phyloP scores from a whole-genome alignment of 2,888 invertebrate species.

The Frankliniella intonsa region DNA sequence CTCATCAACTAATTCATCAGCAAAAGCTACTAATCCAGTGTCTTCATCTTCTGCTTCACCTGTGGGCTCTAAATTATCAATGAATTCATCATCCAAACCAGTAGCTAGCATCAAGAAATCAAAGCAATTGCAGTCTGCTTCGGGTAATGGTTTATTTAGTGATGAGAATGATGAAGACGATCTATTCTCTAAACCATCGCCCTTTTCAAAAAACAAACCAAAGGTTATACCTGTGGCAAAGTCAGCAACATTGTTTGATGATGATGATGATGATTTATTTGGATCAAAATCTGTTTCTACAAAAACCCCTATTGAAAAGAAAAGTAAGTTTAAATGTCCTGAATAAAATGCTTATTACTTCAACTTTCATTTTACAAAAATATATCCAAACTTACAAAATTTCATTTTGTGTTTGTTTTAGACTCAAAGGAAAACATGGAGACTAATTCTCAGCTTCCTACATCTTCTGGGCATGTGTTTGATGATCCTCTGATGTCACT shows the following conservation, averaged over 20 bases:
- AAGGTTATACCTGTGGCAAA: neutral
- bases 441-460: neutral
- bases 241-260: neutral
- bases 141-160: neutral
- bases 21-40: neutral
- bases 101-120: neutral
- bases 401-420: neutral
- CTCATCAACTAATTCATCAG: neutral
- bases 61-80: neutral
- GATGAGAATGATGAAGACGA: constrained; percentile 16
- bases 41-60: neutral
- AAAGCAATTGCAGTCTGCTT: neutral
- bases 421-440: neutral
- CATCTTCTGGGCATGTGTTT: neutral
- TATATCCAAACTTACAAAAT: neutral
- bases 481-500: neutral
- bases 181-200: neutral
- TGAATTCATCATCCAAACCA: neutral
- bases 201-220: neutral
- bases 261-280: constrained; percentile 9
- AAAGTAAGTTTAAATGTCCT: neutral
- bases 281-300: neutral
- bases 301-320: neutral
- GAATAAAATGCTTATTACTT: neutral
- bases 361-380: neutral